phyloP scores from a whole-genome alignment of 2,113 vertebrate genomes.

The Istiophorus platypterus region DNA sequence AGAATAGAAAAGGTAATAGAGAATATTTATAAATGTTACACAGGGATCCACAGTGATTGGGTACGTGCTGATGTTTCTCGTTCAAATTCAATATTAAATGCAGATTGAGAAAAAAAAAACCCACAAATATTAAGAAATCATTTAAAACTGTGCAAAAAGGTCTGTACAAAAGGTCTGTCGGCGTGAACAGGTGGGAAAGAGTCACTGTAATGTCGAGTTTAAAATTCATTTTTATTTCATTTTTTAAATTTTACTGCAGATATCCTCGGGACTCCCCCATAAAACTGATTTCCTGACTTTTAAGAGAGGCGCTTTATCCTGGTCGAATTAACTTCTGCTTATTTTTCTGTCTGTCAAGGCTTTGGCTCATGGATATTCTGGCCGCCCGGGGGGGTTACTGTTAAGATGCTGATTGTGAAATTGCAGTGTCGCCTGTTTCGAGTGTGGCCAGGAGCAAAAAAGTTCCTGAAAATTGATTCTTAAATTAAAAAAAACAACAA shows the following conservation, averaged over 20 bases:
- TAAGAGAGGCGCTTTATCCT: no score
- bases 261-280: background rate
- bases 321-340: background rate
- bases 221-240: no score
- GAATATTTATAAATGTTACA: no score
- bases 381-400: background rate
- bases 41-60: background rate
- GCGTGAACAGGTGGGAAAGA: background rate
- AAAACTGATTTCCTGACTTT: background rate
- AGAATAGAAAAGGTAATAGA: no score
- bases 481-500: no score
- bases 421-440: background rate
- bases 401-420: background rate
- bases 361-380: background rate
- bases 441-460: background rate
- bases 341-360: background rate
- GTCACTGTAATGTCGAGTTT: background rate
- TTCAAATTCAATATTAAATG: background rate
- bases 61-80: no score
- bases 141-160: no score
- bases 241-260: background rate
- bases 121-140: background rate
- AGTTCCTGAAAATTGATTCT: no score
- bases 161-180: no score
- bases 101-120: background rate